These are phyloP conservation scores for Ptyas mucosa DNA, from an alignment of 2,113 vertebrate genomes.

Conservation along the genomic window DNA sequence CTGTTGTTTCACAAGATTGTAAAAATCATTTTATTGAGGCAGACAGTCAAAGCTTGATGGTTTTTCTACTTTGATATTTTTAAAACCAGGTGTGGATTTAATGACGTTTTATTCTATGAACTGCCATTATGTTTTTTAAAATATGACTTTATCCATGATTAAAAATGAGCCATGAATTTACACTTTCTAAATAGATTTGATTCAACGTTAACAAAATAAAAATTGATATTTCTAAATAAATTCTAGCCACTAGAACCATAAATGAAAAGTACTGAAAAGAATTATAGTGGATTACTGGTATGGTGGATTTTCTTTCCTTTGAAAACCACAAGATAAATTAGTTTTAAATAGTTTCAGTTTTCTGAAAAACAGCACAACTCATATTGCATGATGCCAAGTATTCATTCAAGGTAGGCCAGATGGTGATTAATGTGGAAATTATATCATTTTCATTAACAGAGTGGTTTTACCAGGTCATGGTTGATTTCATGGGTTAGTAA, in stretches of 20 bases:
- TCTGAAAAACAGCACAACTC: neutral
- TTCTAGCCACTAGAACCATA: neutral
- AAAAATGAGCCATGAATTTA: neutral
- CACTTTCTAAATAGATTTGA: neutral
- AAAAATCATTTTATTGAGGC: neutral
- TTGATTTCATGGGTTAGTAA: conserved; percentile 33
- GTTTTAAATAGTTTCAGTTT: neutral
- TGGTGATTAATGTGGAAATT: conserved; percentile 3
- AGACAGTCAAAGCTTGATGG: neutral
- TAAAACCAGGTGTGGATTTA: neutral
- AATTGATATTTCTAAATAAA: neutral
- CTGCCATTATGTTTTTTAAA: neutral
- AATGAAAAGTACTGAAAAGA: neutral
- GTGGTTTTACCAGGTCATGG: conserved; percentile 13
- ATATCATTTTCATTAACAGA: conserved; percentile 6
- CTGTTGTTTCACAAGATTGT: neutral
- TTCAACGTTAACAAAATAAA: neutral
- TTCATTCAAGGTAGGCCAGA: neutral
- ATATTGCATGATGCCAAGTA: neutral
- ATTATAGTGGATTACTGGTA: neutral
- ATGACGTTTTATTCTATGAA: neutral
- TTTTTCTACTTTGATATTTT: neutral
- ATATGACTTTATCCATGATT: neutral
- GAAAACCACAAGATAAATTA: neutral
- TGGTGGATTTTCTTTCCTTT: neutral